phyloP scores from a whole-genome alignment of 2,797 vertebrate species.

The Intellagama lesueurii region DNA sequence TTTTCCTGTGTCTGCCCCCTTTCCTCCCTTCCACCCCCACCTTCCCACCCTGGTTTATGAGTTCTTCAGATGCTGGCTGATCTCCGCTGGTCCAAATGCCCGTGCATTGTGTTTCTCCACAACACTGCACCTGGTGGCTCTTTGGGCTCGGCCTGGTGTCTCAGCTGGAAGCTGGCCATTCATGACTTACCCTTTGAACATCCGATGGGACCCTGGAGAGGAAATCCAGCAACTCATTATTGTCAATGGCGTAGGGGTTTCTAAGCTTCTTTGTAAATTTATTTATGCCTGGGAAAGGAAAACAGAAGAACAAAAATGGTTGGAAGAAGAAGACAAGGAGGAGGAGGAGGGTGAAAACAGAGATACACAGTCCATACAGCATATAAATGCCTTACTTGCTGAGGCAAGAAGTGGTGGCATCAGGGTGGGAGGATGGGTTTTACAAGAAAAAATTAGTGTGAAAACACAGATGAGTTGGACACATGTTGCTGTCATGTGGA shows the following conservation, averaged over 20 bases:
- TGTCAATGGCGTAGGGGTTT: conserved; percentile 92
- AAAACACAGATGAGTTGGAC: conserved; percentile 71
- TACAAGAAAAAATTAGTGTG: conserved; percentile 75
- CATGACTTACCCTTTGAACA: conserved; percentile 95
- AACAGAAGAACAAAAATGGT: conserved; percentile 67
- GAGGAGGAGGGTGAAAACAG: background rate
- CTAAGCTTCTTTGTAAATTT: conserved; percentile 98
- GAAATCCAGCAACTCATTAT: conserved; percentile 95
- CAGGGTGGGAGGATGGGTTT: conserved; percentile 35
- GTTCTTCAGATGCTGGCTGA: conserved; percentile 62
- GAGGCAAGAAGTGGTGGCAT: conserved; percentile 16
- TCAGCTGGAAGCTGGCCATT: conserved; percentile 43
- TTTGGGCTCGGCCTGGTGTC: background rate
- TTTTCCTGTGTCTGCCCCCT: conserved; percentile 37
- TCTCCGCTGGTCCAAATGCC: conserved; percentile 54
- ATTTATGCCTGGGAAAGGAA: conserved; percentile 88
- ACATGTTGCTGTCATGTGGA: conserved; percentile 57
- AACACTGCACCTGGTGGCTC: conserved; percentile 29
- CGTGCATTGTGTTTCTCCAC: conserved; percentile 29
- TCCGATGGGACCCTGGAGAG: conserved; percentile 98
- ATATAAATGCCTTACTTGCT: conserved; percentile 31
- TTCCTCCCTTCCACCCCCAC: conserved; percentile 66
- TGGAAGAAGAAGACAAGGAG: background rate
- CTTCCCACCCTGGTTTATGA: conserved; percentile 40
- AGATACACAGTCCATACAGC: background rate